phyloP scores from a whole-genome alignment of 2,888 invertebrate species.

The Sthenelais limicola region DNA sequence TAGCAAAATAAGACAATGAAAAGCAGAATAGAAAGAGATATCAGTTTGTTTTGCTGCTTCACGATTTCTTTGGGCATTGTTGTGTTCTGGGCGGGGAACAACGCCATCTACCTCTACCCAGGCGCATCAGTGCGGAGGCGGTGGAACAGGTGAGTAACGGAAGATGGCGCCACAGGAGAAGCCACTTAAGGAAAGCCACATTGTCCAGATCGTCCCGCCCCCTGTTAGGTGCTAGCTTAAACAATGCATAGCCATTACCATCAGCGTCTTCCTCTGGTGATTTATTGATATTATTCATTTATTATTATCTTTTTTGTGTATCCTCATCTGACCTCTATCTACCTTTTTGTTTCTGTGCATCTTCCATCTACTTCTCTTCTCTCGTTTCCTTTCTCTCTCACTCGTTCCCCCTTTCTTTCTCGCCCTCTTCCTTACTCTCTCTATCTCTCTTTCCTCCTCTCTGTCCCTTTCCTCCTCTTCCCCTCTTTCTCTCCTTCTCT shows the following conservation, averaged over 20 bases:
- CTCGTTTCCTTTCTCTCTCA: constrained; percentile 1
- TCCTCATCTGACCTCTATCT: neutral
- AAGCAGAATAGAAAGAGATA: no score
- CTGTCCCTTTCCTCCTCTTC: constrained; percentile 3
- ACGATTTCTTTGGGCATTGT: no score
- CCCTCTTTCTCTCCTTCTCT: constrained; percentile 5
- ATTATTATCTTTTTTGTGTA: no score
- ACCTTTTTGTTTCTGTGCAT: neutral
- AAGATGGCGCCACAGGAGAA: no score
- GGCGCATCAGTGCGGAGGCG: constrained; percentile 6
- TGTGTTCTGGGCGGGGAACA: constrained; percentile 29
- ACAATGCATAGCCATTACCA: no score
- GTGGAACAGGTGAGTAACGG: constrained; percentile 30
- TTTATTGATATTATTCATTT: no score
- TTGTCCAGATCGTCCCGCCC: no score
- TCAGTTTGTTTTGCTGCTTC: no score
- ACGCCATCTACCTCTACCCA: constrained; percentile 28
- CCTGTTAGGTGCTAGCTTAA: no score
- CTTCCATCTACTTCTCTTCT: neutral
- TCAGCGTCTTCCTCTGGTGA: no score
- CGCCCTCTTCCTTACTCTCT: neutral
- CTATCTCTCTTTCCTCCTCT: constrained; percentile 7
- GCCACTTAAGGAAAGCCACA: no score
- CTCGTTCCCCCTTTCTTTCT: neutral
- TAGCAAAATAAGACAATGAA: no score